Evolutionary conservation across 2,797 vertebrate species (phyloP).

Genomic region (Cirrhinus molitorella): DNA sequence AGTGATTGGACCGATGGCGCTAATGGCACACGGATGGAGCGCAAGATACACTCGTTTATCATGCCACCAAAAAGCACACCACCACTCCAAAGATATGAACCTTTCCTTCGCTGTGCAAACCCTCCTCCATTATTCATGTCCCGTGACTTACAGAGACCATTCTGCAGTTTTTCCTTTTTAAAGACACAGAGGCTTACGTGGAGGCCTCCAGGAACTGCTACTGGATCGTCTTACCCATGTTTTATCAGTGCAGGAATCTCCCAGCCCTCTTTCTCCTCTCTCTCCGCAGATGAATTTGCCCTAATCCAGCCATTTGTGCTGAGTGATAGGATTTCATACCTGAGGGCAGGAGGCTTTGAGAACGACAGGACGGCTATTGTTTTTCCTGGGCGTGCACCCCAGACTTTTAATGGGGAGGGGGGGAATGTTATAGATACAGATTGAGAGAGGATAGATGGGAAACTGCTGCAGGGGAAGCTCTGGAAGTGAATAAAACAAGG

Average conservation of each 20-base stretch:
- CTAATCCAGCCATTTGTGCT: constrained; percentile 77
- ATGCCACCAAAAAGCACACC: constrained; percentile 64
- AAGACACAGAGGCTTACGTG: constrained; percentile 11
- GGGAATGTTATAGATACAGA: constrained; percentile 55
- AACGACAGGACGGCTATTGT: constrained; percentile 67
- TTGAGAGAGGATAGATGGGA: constrained; percentile 57
- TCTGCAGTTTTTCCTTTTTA: constrained; percentile 30
- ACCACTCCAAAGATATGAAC: constrained; percentile 65
- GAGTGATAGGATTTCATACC: constrained; percentile 83
- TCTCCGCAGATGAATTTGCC: constrained; percentile 71
- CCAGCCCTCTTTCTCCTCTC: constrained; percentile 38
- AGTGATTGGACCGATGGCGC: constrained; percentile 68
- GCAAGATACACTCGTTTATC: constrained; percentile 70
- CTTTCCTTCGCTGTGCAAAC: constrained; percentile 48
- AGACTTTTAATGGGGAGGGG: constrained; percentile 62
- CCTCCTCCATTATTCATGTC: constrained; percentile 52
- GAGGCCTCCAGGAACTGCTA: constrained; percentile 42
- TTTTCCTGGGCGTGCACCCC: constrained; percentile 73
- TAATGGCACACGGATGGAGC: constrained; percentile 48
- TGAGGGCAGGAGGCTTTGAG: constrained; percentile 75
- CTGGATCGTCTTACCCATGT: constrained; percentile 56
- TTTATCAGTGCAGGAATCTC: constrained; percentile 62
- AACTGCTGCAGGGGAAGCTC: constrained; percentile 54
- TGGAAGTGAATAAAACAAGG: constrained; percentile 52
- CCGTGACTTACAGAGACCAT: constrained; percentile 29